Evolutionary conservation across 2,888 invertebrate genomes (phyloP).

Genomic region (Tricholauxania praeusta): DNA sequence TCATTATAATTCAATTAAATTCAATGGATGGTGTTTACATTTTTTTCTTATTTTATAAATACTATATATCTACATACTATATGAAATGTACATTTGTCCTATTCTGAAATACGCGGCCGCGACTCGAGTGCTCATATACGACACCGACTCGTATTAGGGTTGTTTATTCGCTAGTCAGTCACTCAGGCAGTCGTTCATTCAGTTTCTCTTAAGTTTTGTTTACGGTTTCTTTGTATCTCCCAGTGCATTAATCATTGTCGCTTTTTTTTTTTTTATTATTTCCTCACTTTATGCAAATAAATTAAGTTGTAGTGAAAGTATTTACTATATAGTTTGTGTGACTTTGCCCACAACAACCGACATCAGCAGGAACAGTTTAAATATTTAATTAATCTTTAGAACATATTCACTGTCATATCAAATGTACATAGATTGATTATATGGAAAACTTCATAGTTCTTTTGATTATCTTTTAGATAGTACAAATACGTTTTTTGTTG

Average conservation of each 20-base stretch:
- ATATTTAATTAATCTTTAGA: too few relatives aligned
- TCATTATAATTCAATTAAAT: conserved; percentile 31
- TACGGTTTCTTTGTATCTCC: conserved; percentile 17
- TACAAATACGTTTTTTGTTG: too few relatives aligned
- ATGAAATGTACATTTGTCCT: too few relatives aligned
- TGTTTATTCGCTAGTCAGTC: conserved; percentile 3
- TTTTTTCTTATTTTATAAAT: conserved; percentile 5
- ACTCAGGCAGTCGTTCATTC: conserved; percentile 3
- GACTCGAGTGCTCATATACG: not conserved
- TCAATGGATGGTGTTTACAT: conserved; percentile 22
- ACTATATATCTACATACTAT: too few relatives aligned
- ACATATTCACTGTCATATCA: too few relatives aligned
- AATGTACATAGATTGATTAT: too few relatives aligned
- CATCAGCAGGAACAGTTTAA: too few relatives aligned
- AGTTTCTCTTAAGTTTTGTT: not conserved
- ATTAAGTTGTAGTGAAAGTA: conserved; percentile 19
- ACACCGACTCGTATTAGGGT: too few relatives aligned
- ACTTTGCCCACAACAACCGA: not conserved
- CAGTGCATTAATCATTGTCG: conserved; percentile 33
- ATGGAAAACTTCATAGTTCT: too few relatives aligned
- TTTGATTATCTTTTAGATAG: too few relatives aligned
- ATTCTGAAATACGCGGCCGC: not conserved
- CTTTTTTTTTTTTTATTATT: conserved; percentile 25
- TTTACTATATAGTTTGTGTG: not conserved
- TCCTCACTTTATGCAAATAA: conserved; percentile 36